Percentiles rank a stretch among this genome's conserved stretches.
These are phyloP conservation scores for Cremastobaeus sp. DNA, from an alignment of 2,888 invertebrate species.

Conservation along the genomic window DNA sequence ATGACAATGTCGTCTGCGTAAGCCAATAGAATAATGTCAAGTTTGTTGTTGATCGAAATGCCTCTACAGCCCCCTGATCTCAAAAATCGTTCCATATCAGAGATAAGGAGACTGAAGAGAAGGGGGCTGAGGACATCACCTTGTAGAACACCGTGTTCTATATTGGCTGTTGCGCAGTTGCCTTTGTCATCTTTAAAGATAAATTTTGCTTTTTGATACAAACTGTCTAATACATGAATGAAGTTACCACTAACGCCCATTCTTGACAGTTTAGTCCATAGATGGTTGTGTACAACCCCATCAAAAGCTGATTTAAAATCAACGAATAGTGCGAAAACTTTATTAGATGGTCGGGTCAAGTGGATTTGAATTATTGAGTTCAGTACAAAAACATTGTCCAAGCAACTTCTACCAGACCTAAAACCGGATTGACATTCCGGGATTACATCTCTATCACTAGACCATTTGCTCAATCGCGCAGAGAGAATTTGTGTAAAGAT, in stretches of 20 bases:
- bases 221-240: neutral
- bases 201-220: slow-evolving; percentile 4
- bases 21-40: neutral
- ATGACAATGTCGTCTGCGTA: slow-evolving; percentile 8
- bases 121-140: neutral
- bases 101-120: neutral
- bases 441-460: neutral
- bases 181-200: neutral
- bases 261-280: neutral
- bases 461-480: neutral
- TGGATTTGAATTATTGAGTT: slow-evolving; percentile 21
- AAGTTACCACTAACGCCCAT: slow-evolving; percentile 9
- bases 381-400: slow-evolving; percentile 22
- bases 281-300: neutral
- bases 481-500: slow-evolving; percentile 9
- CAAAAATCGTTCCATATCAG: neutral
- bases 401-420: neutral
- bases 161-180: neutral
- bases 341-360: neutral
- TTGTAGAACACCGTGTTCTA: neutral
- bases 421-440: slow-evolving; percentile 24
- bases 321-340: slow-evolving; percentile 23
- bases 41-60: neutral
- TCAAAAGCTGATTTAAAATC: slow-evolving; percentile 28
- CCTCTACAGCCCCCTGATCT: neutral